A percentile compares a stretch with the other conserved stretches of the same genome.
phyloP scores from a whole-genome alignment of 2,113 vertebrate genomes.

The Pseudopipra pipra region DNA sequence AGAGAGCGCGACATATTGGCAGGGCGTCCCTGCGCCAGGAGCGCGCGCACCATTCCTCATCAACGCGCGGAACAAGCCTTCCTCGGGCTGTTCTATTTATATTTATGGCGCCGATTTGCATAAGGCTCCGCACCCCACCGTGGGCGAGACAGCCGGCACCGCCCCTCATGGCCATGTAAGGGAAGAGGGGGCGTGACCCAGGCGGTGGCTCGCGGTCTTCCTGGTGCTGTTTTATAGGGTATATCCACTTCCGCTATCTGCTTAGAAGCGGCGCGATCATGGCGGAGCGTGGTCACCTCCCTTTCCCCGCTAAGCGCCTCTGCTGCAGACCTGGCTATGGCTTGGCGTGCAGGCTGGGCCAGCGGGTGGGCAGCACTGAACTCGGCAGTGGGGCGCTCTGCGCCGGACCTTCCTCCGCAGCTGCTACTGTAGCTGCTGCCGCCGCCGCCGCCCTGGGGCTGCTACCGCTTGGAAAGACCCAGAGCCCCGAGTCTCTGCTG shows the following conservation, averaged over 20 bases:
- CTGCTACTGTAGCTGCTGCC: neutral
- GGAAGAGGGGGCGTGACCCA: conserved; percentile 69
- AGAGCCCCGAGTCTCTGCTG: conserved; percentile 89
- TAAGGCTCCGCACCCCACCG: conserved; percentile 3
- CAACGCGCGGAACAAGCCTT: neutral
- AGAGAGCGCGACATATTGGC: neutral
- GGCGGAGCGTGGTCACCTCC: conserved; percentile 93
- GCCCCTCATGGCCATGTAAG: conserved; percentile 76
- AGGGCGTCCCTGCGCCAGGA: too few species aligned
- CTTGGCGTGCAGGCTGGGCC: conserved; percentile 68
- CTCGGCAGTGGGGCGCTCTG: conserved; percentile 73
- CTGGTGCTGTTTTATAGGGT: conserved; percentile 87
- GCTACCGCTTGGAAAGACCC: conserved; percentile 80
- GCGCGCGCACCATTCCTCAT: neutral
- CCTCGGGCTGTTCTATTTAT: conserved; percentile 63
- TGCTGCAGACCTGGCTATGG: conserved; percentile 84
- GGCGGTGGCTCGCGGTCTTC: conserved; percentile 67
- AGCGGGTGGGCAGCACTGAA: conserved; percentile 75
- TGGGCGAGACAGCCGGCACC: neutral
- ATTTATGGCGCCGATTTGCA: conserved; percentile 59
- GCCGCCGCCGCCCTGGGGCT: conserved; percentile 61
- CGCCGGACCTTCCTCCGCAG: conserved; percentile 65
- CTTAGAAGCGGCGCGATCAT: conserved; percentile 90
- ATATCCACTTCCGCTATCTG: conserved; percentile 86
- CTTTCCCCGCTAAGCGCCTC: conserved; percentile 88